Conservation (phyloP, 2,888 invertebrate genomes). For the Graphium colonna region DNA sequence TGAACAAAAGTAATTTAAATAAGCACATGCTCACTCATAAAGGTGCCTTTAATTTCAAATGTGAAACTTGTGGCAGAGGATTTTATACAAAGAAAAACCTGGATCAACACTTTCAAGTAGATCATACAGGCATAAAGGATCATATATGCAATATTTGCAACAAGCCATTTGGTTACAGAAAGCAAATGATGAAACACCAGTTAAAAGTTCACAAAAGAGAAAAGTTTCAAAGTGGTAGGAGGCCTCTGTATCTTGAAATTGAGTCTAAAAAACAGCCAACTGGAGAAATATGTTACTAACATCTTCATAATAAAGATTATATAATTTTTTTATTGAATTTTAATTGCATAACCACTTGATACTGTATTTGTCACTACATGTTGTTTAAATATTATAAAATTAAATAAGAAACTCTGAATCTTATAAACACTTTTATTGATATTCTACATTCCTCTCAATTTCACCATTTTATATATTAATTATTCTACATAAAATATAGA, state of each 20-base stretch:
- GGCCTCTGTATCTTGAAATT: constrained; percentile 60
- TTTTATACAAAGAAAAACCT: constrained; percentile 56
- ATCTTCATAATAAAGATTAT: too few relatives aligned
- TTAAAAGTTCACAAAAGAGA: constrained; percentile 64
- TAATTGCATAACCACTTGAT: too few relatives aligned
- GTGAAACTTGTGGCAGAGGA: constrained; percentile 58
- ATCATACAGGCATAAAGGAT: constrained; percentile 63
- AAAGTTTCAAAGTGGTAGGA: constrained; percentile 56
- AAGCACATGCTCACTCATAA: constrained; percentile 59
- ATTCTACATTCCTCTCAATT: too few relatives aligned
- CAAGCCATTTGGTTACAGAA: constrained; percentile 65
- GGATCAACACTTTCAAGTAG: constrained; percentile 63
- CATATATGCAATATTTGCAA: constrained; percentile 62
- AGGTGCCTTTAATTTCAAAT: constrained; percentile 52
- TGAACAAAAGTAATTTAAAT: constrained; percentile 66
- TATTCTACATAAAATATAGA: too few relatives aligned
- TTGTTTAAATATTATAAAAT: too few relatives aligned
- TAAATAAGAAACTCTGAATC: too few relatives aligned
- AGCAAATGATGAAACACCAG: constrained; percentile 72
- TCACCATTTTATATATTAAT: too few relatives aligned
- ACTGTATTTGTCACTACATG: too few relatives aligned
- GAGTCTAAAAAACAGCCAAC: constrained; percentile 41
- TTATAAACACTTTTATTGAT: too few relatives aligned
- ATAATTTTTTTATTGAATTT: too few relatives aligned
- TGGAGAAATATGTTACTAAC: too few relatives aligned